Evolutionary conservation across 1,140 invertebrate species (phyloP).

Genomic region (Magallana gigas): DNA sequence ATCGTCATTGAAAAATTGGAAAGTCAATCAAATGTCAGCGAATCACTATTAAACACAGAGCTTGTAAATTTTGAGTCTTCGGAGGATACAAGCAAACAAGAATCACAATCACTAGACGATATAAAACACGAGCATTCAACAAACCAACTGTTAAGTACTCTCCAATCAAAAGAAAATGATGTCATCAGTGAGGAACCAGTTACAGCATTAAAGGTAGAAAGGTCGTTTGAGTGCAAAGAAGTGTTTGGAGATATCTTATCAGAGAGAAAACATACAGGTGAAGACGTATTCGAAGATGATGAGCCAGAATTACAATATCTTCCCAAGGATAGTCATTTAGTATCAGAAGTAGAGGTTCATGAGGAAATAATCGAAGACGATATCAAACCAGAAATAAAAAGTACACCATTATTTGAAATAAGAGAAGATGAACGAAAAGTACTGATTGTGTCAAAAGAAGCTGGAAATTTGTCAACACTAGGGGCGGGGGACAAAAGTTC

Average conservation of each 20-base stretch:
- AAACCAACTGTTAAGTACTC: no score
- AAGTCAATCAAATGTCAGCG: not conserved
- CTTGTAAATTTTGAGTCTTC: no score
- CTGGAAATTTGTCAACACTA: not conserved
- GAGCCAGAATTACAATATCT: not conserved
- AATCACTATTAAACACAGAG: no score
- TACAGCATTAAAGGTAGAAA: conserved; percentile 5
- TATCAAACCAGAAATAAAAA: not conserved
- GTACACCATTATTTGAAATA: conserved; percentile 2
- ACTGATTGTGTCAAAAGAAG: not conserved
- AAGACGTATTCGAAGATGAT: not conserved
- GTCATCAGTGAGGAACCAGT: not conserved
- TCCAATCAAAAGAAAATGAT: not conserved
- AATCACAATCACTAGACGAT: no score
- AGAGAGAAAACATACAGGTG: not conserved
- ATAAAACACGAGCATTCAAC: no score
- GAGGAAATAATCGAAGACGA: conserved; percentile 4
- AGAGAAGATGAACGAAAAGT: not conserved
- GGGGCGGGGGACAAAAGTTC: not conserved
- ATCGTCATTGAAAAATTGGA: not conserved
- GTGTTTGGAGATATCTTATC: not conserved
- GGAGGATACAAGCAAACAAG: no score
- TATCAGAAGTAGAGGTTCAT: not conserved
- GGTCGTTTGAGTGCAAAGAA: not conserved
- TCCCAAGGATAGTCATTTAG: not conserved